Base-by-base conservation (phyloP, 2,888 invertebrate species). In the Spisula subtruncata region DNA sequence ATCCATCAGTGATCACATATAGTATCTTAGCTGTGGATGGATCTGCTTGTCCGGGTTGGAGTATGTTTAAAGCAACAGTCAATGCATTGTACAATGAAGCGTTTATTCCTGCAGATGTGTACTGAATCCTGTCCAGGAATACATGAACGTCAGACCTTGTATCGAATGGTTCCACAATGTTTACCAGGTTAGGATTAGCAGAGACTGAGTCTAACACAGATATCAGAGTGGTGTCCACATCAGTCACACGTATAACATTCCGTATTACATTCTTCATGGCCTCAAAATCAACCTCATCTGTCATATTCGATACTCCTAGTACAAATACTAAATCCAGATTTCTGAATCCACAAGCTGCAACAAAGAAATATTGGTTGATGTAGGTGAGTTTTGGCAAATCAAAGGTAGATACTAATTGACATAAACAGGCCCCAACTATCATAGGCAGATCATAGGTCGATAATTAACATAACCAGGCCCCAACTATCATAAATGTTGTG, bases 291-390 rank as follows among this genome's bases (percentile, higher is more conserved):
- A 16, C 48, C 32, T 84, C 84, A 75, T 75, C 75, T 5, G 46
- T 84, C 1, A 2, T 51, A 51, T 46, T 84, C 4, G 84, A 84
- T 51, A 84, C 16, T 18, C 29, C 75, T 0, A 84, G 8, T 16
- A 48, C 84, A 84, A 66, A 75, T 18, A 84, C 46, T 8, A 84
- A 20, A 71, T 84, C 84, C 29, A 84, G 10, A 75, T 84, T 75
- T 25, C 48, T 46, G 29, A 75, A 84, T 29, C 84, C 84, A 75
- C 84, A 84, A 14, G n/a, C 84, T 84, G 51, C 12, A 75, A 71
- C 0, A 35, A 66, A 41, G 41, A 41, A 41, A 41, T 41, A 41
- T 2, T 5, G 2, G 41, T 41, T 41, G 41, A 5, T 41, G 41
- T 41, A 41, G 41, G 41, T 5, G 2, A 41, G 41, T 41, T 41